Percentiles rank a stretch among this genome's conserved stretches.
These are phyloP conservation scores for Diaphora mendica DNA, from an alignment of 2,888 invertebrate species.

Conservation along the genomic window DNA sequence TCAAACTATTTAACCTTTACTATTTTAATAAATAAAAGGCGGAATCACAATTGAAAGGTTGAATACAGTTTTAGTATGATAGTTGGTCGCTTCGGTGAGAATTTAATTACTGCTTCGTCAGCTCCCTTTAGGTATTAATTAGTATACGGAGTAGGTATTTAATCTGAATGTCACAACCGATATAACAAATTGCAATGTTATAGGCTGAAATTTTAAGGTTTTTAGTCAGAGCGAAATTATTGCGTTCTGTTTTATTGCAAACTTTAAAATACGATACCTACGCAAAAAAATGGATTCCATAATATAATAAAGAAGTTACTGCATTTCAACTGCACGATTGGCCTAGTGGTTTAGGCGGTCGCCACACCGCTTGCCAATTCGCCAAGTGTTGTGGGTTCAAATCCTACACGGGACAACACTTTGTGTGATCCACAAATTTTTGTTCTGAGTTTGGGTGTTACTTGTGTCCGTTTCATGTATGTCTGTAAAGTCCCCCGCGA, in stretches of 20 bases:
- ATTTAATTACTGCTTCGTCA: not conserved
- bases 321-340: no score
- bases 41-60: not conserved
- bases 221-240: not conserved
- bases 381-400: no score
- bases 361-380: no score
- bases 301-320: not conserved
- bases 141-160: not conserved
- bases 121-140: not conserved
- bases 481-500: no score
- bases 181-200: not conserved
- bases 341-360: no score
- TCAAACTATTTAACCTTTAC: not conserved
- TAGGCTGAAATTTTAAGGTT: not conserved
- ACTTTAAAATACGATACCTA: not conserved
- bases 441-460: no score
- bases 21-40: not conserved
- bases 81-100: not conserved
- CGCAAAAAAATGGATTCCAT: not conserved
- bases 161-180: not conserved
- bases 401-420: no score
- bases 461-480: no score
- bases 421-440: no score
- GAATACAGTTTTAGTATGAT: not conserved
- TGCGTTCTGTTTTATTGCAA: not conserved